A percentile compares a stretch with the other conserved stretches of the same genome.
Evolutionary conservation across 2,113 vertebrate species (phyloP).

Genomic region (Ploceus nigricollis): DNA sequence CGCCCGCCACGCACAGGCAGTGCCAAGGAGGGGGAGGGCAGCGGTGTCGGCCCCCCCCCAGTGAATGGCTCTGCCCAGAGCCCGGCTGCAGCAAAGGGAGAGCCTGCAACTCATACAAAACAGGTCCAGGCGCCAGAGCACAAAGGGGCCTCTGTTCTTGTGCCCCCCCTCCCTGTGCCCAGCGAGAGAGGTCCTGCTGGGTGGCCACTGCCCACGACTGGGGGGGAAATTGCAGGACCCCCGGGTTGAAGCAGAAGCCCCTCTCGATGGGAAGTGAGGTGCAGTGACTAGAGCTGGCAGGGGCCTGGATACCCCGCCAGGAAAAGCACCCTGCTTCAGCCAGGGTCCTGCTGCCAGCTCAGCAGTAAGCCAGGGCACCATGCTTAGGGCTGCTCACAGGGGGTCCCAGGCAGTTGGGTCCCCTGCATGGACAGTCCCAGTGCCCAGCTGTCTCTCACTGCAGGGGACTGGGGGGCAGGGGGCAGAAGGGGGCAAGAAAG

Average conservation of each 20-base stretch:
- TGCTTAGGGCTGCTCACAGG: neutral
- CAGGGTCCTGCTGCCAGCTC: neutral
- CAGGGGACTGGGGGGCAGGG: neutral
- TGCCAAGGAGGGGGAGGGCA: conserved; percentile 43
- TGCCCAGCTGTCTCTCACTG: neutral
- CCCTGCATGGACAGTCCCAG: neutral
- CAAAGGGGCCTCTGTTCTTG: conserved; percentile 76
- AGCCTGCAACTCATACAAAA: conserved; percentile 71
- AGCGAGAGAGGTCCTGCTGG: conserved; percentile 8
- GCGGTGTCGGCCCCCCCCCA: neutral
- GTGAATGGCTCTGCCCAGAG: conserved; percentile 53
- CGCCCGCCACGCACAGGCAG: neutral
- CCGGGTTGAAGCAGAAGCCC: neutral
- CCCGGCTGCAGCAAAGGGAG: conserved; percentile 60
- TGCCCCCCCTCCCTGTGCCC: neutral
- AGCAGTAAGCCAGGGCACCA: neutral
- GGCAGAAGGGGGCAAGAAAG: neutral
- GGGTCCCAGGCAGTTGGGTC: neutral
- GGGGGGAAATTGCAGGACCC: neutral
- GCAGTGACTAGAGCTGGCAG: neutral
- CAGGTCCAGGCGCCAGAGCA: conserved; percentile 63
- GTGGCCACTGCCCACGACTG: neutral
- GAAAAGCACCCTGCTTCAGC: neutral
- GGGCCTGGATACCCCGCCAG: rapidly evolving
- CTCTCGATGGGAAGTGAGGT: neutral